A percentile compares a stretch with the other conserved stretches of the same genome.
Evolutionary conservation across 2,888 invertebrate species (phyloP).

Genomic region (Chrysotoxum bicinctum): DNA sequence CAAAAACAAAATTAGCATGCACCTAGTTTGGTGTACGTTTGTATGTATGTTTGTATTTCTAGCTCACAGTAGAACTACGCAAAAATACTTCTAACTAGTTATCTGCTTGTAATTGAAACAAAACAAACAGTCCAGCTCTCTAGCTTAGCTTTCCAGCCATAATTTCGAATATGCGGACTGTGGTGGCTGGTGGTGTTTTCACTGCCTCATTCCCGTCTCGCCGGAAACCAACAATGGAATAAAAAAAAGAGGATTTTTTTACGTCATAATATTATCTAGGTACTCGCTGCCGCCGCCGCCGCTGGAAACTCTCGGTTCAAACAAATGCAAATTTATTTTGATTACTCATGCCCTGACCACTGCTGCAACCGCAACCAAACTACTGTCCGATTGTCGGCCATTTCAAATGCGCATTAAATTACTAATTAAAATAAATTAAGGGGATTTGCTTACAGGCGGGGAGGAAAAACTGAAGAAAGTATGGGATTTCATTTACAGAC

Average conservation of each 20-base stretch:
- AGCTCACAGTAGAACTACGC: conserved; percentile 15
- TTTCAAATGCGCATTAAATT: conserved; percentile 49
- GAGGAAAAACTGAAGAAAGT: not conserved
- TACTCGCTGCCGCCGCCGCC: too few species aligned
- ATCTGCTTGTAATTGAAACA: conserved; percentile 54
- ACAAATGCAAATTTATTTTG: conserved; percentile 65
- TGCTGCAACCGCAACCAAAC: not conserved
- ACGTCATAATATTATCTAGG: conserved; percentile 2
- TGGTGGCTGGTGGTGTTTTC: not conserved
- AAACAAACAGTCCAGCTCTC: conserved; percentile 16
- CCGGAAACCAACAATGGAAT: conserved; percentile 21
- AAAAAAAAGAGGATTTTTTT: not conserved
- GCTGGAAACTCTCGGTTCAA: conserved; percentile 25
- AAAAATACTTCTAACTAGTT: conserved; percentile 47
- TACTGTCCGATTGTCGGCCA: not conserved
- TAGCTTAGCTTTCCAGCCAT: not conserved
- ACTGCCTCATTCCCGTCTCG: not conserved
- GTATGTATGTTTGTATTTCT: too few species aligned
- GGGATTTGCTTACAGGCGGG: not conserved
- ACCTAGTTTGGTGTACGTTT: conserved; percentile 30
- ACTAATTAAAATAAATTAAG: conserved; percentile 61
- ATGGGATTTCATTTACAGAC: not conserved
- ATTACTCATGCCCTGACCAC: conserved; percentile 44
- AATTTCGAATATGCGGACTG: not conserved
- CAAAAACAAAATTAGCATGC: conserved; percentile 33